Evolutionary conservation across 2,113 vertebrate species (phyloP).

Genomic region (Mastomys coucha): DNA sequence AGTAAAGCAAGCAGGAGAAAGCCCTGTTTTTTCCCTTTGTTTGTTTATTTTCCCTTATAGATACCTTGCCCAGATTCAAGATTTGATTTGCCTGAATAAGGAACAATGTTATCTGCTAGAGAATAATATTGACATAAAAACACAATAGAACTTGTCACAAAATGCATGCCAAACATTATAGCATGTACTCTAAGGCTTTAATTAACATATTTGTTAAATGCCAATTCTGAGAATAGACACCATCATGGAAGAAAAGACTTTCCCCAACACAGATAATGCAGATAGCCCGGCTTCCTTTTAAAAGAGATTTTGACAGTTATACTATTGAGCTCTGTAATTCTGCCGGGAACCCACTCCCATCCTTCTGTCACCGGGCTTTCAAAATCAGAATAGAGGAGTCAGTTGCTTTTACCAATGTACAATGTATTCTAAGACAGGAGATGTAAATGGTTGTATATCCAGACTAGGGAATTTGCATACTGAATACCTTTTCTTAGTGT

Average conservation of each 20-base stretch:
- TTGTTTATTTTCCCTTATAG: conserved; percentile 31
- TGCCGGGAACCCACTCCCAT: conserved; percentile 57
- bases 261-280: conserved; percentile 57
- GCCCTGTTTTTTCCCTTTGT: conserved; percentile 21
- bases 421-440: conserved; percentile 68
- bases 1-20: conserved; percentile 22
- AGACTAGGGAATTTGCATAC: conserved; percentile 71
- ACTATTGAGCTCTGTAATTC: conserved; percentile 70
- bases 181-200: conserved; percentile 75
- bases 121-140: conserved; percentile 82
- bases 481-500: conserved; percentile 71
- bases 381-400: conserved; percentile 66
- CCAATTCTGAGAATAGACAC: conserved; percentile 68
- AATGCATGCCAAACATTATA: conserved; percentile 73
- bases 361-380: conserved; percentile 67
- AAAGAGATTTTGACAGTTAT: conserved; percentile 71
- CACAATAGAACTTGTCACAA: conserved; percentile 82
- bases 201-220: conserved; percentile 84
- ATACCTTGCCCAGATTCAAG: conserved; percentile 61
- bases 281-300: conserved; percentile 66
- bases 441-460: conserved; percentile 66
- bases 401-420: conserved; percentile 64
- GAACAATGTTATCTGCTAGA: conserved; percentile 74
- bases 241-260: conserved; percentile 76
- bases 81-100: conserved; percentile 76